Evolutionary conservation across 2,113 vertebrate species (phyloP), one percentile per base, ranked within the genome.

Genomic region (Colius striatus): DNA sequence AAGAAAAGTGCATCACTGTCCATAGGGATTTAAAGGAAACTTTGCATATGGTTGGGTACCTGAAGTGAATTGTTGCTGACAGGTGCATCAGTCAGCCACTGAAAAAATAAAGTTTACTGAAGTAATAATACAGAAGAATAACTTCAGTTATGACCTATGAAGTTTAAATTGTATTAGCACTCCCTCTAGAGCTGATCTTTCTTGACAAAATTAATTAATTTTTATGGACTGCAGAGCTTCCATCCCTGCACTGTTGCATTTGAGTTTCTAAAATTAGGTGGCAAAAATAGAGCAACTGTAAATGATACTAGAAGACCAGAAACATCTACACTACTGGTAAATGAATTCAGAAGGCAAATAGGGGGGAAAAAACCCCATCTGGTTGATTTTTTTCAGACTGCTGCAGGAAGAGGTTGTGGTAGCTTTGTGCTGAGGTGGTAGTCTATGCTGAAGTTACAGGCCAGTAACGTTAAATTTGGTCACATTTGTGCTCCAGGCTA

Each of bases 201-300:
- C 72, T 60, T 88, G 94, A 95, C 87, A 92, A 95, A 86, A 86
- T 83, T 90, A 92, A 94, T 96, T 91, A 80, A 68, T 84, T 93
- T 91, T 94, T 91, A 95, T 84, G 96, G 94, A 75, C 93, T 72
- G 16, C 38, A 89, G 80, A 70, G 58, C 91, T 95, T 89, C 45
- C 48, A 87, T 61, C 79, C n/a, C 53, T 72, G 82, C 66, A 67
- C 29, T 82, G 55, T 9, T 1, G 6, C 87, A 70, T 48, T 60
- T 70, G 51, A 43, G 60, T 67, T 89, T 95, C 79, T 65, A 77
- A 92, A 94, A 92, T 72, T 48, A 87, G 48, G 60, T 89, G 77
- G 38, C 55, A 89, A 94, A 94, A 94, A 71, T 62, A 91, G 87
- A 92, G 71, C 50, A 75, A 91, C 55, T 68, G 60, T 63, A 90